Evolutionary conservation across 2,797 vertebrate species (phyloP), one percentile per base, ranked within the genome.

Genomic region (Chloroceryle amazona): DNA sequence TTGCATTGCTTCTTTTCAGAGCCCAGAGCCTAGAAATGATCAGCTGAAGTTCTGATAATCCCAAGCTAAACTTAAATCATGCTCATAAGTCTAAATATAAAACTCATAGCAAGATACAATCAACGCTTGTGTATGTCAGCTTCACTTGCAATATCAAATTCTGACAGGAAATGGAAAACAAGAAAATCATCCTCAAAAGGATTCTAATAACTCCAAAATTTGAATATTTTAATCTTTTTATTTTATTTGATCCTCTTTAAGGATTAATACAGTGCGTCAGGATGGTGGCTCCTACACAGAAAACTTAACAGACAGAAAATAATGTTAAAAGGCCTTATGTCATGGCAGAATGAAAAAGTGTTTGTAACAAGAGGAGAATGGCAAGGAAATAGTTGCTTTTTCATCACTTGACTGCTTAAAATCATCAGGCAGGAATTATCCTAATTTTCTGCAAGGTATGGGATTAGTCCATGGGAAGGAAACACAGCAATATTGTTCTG

Each of bases 1-100:
- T 89, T 80, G 57, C 35, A 70, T 35, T 65, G 42, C 23, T 63
- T 74, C 85, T 84, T 73, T 79, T 37, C 65, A 63, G 79, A 83
- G 55, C 37, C 26, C 44, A 44, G 20, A 67, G 23, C 41, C 41
- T 41, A 72, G 65, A 96, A 96, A 80, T 65, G 74, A 93, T 87
- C 84, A 97, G 35, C 55, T 89, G 85, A 96, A 94, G 66, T 89
- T 91, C 72, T 67, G 81, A 33, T 86, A 90, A 92, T 94, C 79
- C 60, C 63, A 54, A 78, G 15, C 5, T 49, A 76, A 79, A 88
- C 91, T 85, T 55, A 80, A 91, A 94, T 90, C 90, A 57, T 0
- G 3, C 44, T 89, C 3, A 0, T 60, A 63, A 60, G 8, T 86
- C 93, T 94, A 93, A 93, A 89, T 90, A 81, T 87, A 78, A 96